Conservation (phyloP, 2,113 vertebrate genomes). For the Apistogramma diplotaenia region DNA sequence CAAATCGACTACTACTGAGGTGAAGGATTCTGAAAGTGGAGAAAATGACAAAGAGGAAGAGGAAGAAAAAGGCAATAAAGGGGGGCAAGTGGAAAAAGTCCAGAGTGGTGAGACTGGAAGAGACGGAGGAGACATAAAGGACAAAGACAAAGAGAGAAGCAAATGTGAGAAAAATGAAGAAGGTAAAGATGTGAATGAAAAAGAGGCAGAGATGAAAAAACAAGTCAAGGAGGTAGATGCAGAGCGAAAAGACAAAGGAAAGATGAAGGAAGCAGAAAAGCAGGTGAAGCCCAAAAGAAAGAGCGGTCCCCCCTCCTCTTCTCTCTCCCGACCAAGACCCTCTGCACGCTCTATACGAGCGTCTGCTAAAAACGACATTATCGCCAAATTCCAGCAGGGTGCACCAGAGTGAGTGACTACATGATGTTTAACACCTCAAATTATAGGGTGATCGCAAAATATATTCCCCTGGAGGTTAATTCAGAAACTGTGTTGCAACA, state of each 20-base stretch:
- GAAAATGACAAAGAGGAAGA: conserved; percentile 11
- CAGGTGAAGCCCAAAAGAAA: conserved; percentile 63
- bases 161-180: not conserved
- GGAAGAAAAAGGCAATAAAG: not conserved
- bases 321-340: conserved; percentile 54
- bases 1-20: not conserved
- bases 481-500: not conserved
- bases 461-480: not conserved
- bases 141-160: conserved; percentile 8
- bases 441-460: not conserved
- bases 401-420: conserved; percentile 71
- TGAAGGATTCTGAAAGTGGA: conserved; percentile 1
- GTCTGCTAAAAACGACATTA: conserved; percentile 69
- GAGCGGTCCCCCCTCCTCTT: conserved; percentile 29
- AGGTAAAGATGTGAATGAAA: conserved; percentile 2
- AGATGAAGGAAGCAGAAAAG: conserved; percentile 59
- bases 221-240: conserved; percentile 12
- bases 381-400: conserved; percentile 79
- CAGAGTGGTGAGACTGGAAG: not conserved
- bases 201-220: conserved; percentile 42
- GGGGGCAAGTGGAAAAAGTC: not conserved
- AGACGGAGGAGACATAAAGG: conserved; percentile 13
- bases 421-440: not conserved
- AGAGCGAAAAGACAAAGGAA: conserved; percentile 54
- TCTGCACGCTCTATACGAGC: conserved; percentile 60